A percentile compares a stretch with the other conserved stretches of the same genome.
phyloP scores from a whole-genome alignment of 2,888 invertebrate genomes.

The Dioctria rufipes region DNA sequence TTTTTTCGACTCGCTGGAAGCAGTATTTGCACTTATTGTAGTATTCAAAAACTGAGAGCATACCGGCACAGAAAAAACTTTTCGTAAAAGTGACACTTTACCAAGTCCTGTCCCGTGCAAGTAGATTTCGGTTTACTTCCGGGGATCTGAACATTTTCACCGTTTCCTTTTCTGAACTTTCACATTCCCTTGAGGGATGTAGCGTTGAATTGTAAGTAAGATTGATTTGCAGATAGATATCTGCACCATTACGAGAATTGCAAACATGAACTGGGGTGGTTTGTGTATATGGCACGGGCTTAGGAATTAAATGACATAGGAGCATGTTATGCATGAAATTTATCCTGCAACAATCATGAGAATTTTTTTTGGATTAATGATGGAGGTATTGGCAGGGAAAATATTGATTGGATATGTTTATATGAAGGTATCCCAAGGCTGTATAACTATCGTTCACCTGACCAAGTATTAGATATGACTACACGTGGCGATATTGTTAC shows the following conservation, averaged over 20 bases:
- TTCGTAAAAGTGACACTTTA: slow-evolving; percentile 22
- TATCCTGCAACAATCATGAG: too few relatives aligned
- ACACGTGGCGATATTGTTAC: too few relatives aligned
- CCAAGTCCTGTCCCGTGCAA: slow-evolving; percentile 8
- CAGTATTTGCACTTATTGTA: too few relatives aligned
- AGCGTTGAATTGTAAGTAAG: neutral
- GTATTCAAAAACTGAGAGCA: too few relatives aligned
- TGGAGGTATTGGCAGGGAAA: too few relatives aligned
- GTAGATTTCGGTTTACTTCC: slow-evolving; percentile 20
- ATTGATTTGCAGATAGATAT: slow-evolving; percentile 33
- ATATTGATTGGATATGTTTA: too few relatives aligned
- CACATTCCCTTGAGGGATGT: slow-evolving; percentile 11
- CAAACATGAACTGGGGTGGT: neutral
- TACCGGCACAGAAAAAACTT: neutral
- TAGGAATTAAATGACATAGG: neutral
- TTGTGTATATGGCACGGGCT: neutral
- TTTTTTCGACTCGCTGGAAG: too few relatives aligned
- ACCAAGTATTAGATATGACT: too few relatives aligned
- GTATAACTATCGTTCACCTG: too few relatives aligned
- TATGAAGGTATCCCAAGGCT: too few relatives aligned
- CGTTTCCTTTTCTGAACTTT: neutral
- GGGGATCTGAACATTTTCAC: slow-evolving; percentile 7
- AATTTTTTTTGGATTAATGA: too few relatives aligned
- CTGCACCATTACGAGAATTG: neutral
- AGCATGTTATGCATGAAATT: too few relatives aligned